Evolutionary conservation across 2,113 vertebrate species (phyloP), one percentile per base, ranked within the genome.

Genomic region (Mirounga angustirostris): DNA sequence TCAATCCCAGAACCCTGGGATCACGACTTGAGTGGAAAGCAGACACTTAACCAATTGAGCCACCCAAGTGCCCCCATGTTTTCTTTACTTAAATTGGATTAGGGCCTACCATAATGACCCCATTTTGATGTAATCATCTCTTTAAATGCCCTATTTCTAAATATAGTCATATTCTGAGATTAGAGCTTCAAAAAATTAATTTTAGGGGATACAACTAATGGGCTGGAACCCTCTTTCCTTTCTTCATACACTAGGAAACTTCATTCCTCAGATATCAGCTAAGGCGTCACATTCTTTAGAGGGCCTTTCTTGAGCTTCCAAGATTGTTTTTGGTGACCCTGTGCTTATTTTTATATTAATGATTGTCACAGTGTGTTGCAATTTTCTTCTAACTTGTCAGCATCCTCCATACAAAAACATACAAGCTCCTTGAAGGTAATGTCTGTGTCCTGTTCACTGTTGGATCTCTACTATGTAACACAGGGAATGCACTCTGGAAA

Each of bases 341-440:
- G 54, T 73, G 52, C 18, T 96, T 86, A 80, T n/a, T 87, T 93
- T 93, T 67, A 46, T 78, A 58, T 9, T 91, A 86, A 71, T 28
- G 76, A 26, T 56, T 86, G 30, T 92, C 69, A 87, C n/a, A 80
- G 14, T 14, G 14, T 13, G 26, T 36, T 86, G 22, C 18, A 78
- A 43, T 50, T n/a, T 87, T 50, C 21, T 78, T 89, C 92, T 78
- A 30, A 9, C 19, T 65, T 92, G 33, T 71, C 59, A 63, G 28
- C 36, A 76, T 61, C 7, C 12, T 36, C 19, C 11, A 13, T 58
- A n/a, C 59, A 56, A 87, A 74, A 28, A 89, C 1, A 7, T 18
- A 52, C 26, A 30, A 21, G 56, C 9, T 74, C 36, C 7, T 69
- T 86, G 85, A 97, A 78, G 2, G 3, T 63, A 78, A 84, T 56